These are phyloP conservation scores for Aspidapion aeneum DNA, from an alignment of 2,888 invertebrate genomes.

Conservation along the genomic window DNA sequence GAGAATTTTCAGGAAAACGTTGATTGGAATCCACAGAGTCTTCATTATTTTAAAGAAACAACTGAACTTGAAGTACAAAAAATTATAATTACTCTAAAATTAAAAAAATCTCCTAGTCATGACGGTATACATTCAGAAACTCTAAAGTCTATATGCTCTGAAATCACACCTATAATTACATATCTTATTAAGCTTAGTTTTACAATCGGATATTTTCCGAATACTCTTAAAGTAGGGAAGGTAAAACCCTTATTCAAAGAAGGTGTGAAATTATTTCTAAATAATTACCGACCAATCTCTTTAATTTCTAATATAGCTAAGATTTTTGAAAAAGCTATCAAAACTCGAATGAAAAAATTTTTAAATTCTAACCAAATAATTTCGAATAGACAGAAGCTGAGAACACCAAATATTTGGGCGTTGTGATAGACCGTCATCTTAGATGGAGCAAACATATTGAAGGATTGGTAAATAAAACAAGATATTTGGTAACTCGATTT, in stretches of 20 bases:
- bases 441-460: constrained; percentile 13
- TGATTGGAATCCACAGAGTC: background rate
- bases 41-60: background rate
- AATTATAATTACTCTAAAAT: background rate
- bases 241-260: constrained; percentile 11
- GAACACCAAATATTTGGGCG: constrained; percentile 11
- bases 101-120: constrained; percentile 7
- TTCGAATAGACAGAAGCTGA: constrained; percentile 11
- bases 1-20: background rate
- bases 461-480: constrained; percentile 8
- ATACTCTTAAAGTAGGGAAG: constrained; percentile 10
- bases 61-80: background rate
- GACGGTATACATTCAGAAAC: constrained; percentile 10
- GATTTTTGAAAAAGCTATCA: constrained; percentile 10
- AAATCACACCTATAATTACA: constrained; percentile 9
- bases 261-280: constrained; percentile 4
- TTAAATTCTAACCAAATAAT: constrained; percentile 10
- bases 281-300: constrained; percentile 11
- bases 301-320: constrained; percentile 4
- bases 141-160: constrained; percentile 7
- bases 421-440: constrained; percentile 9
- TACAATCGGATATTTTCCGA: constrained; percentile 10
- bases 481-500: constrained; percentile 8
- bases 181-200: constrained; percentile 11
- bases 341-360: constrained; percentile 6